Percentiles rank a stretch among this genome's conserved stretches.
Conservation (phyloP, 2,797 vertebrate species). For the Lycodopsis pacificus region DNA sequence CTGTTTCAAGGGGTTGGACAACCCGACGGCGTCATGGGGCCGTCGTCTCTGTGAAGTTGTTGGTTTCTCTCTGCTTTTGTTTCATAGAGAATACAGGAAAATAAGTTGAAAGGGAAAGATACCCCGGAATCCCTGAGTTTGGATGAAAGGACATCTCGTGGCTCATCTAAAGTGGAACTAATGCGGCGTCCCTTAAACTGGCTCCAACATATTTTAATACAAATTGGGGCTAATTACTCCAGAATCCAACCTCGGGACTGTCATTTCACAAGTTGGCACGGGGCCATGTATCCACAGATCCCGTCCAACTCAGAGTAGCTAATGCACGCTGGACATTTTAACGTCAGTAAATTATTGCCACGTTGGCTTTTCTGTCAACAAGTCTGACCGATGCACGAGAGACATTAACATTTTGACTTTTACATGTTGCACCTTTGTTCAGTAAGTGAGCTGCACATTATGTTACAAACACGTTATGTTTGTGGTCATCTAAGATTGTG, state of each 20-base stretch:
- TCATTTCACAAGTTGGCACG: conserved; percentile 58
- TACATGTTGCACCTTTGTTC: not conserved
- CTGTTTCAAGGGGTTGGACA: conserved; percentile 73
- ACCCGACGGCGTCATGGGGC: conserved; percentile 58
- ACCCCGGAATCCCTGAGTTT: conserved; percentile 69
- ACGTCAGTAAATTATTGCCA: not conserved
- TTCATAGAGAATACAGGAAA: conserved; percentile 55
- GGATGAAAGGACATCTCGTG: conserved; percentile 79
- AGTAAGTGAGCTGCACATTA: not conserved
- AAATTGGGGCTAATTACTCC: conserved; percentile 87
- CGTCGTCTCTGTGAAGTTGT: conserved; percentile 69
- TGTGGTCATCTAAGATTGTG: not conserved
- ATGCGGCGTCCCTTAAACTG: conserved; percentile 79
- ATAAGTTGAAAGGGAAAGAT: conserved; percentile 62
- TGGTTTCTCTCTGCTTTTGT: conserved; percentile 62
- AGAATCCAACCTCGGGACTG: conserved; percentile 65
- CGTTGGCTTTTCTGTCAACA: not conserved
- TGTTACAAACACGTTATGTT: not conserved
- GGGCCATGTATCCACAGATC: conserved; percentile 50
- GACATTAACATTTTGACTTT: not conserved
- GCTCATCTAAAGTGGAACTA: conserved; percentile 82
- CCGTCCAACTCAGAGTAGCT: conserved; percentile 25
- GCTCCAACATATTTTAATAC: conserved; percentile 78
- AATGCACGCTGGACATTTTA: conserved; percentile 3
- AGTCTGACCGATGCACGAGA: not conserved